phyloP scores from a whole-genome alignment of 2,113 vertebrate species.

The Trogon melanurus region DNA sequence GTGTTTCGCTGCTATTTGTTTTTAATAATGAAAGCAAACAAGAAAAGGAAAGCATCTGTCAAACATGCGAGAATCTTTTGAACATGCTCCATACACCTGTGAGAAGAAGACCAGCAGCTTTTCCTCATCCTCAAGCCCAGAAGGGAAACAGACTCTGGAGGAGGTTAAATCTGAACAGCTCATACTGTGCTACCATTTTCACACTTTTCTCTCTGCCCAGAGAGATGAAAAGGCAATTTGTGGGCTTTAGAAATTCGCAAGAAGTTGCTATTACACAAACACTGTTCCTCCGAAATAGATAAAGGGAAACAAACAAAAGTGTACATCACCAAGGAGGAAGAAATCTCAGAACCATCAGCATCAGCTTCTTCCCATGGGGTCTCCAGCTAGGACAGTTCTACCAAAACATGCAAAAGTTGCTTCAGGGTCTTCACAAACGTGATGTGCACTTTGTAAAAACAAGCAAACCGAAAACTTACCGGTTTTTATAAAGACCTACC shows the following conservation, averaged over 20 bases:
- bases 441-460: not conserved
- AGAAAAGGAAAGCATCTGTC: not conserved
- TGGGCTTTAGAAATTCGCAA: not conserved
- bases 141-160: not conserved
- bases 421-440: not conserved
- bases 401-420: not conserved
- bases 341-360: not conserved
- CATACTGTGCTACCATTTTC: not conserved
- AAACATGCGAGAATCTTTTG: not conserved
- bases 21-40: conserved; percentile 25
- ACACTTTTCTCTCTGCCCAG: not conserved
- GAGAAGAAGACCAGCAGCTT: not conserved
- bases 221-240: not conserved
- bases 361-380: not conserved
- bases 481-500: not conserved
- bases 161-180: not conserved
- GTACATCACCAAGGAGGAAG: not conserved
- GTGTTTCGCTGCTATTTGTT: conserved; percentile 9
- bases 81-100: not conserved
- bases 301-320: not conserved
- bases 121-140: not conserved
- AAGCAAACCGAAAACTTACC: not conserved
- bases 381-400: not conserved
- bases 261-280: not conserved
- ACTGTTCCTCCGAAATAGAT: not conserved